Percentiles rank a stretch among this genome's conserved stretches.
Evolutionary conservation across 2,888 invertebrate genomes (phyloP).

Genomic region (Amphipyra berbera): DNA sequence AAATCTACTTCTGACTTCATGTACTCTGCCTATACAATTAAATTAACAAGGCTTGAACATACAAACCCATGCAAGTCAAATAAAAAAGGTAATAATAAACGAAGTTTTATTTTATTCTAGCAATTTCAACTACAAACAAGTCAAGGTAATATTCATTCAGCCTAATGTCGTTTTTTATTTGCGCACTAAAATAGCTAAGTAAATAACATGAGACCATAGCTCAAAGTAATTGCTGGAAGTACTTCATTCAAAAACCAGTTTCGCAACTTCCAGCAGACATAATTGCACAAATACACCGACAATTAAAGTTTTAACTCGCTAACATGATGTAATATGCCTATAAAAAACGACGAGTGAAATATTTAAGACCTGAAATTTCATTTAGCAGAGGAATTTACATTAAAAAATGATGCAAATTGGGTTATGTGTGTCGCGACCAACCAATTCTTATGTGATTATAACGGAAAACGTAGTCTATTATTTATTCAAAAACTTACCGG

Average conservation of each 20-base stretch:
- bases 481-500: conserved; percentile 52
- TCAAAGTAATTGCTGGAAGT: conserved; percentile 31
- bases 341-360: conserved; percentile 16
- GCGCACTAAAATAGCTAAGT: conserved; percentile 7
- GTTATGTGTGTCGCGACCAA: conserved; percentile 27
- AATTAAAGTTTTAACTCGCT: conserved; percentile 10
- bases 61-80: background rate
- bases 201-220: conserved; percentile 24
- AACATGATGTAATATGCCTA: conserved; percentile 44
- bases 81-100: background rate
- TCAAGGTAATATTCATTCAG: conserved; percentile 35
- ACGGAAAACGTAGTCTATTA: conserved; percentile 7
- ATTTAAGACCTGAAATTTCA: conserved; percentile 17
- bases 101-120: too few species aligned
- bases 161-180: conserved; percentile 12
- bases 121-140: background rate
- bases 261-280: conserved; percentile 27
- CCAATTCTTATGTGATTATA: conserved; percentile 21
- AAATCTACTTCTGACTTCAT: background rate
- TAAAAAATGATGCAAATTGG: conserved; percentile 16
- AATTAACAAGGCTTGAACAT: conserved; percentile 2
- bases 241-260: conserved; percentile 52
- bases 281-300: conserved; percentile 22
- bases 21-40: background rate
- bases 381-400: conserved; percentile 20